Evolutionary conservation across 1,140 invertebrate species (phyloP), one percentile per base, ranked within the genome.

Genomic region (Amyelois transitella): DNA sequence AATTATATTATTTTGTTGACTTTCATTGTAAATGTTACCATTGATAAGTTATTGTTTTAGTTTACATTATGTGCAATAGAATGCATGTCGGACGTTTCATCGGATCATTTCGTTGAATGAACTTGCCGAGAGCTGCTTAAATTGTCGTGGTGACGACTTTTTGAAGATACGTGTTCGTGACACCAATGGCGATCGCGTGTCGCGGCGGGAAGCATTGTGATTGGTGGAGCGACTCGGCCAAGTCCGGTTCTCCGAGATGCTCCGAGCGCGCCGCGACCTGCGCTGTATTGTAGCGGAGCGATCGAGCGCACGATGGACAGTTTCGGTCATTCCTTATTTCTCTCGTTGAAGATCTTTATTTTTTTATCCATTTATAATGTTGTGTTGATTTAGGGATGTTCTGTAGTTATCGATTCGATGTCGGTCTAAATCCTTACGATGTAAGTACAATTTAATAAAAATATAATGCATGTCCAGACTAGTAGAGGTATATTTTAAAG

Each of bases 1-100:
- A 58, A 38, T 60, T 49, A 32, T 62, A 49, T 77, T 71, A 66
- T 72, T 74, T 74, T 38, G 72, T 78, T 76, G 69, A 76, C 78
- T 12, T 82, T 83, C 78, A 81, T 84, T 84, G 81, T 87, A 78
- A 85, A 85, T 87, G 84, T 87, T 87, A 87, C 84, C 84, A 85
- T 87, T 84, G 76, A 73, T 87, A 81, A 81, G 80, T 85, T 83
- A 81, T 78, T 76, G 32, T 53, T 70, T 77, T 81, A 70, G 66
- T 70, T 56, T 70, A 73, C 67, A 58, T 60, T 70, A 43, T 66
- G 61, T 55, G 59, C 53, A 60, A 55, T 21, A 3, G 18, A 5
- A 21, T 7, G 43, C 43, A 20, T 18, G 43, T 45, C 18, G 5
- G 18, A 1, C 18, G 18, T 8, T 28, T 28, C n/a, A n/a, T n/a